Conservation (phyloP, 2,888 invertebrate genomes). For the Branchinecta sandiegonensis region DNA sequence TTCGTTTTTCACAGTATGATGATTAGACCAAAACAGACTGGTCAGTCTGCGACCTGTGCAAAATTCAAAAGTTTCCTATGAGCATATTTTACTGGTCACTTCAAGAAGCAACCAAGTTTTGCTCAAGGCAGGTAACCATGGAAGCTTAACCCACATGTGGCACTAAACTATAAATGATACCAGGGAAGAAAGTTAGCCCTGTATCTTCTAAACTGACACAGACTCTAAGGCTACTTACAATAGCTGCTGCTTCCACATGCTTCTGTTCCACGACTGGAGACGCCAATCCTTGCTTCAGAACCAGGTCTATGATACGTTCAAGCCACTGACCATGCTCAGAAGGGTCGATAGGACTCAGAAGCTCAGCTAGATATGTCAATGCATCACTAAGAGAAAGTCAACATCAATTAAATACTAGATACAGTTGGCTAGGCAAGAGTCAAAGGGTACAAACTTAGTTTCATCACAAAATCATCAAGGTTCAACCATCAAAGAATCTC, state of each 20-base stretch:
- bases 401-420: too few species aligned
- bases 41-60: too few species aligned
- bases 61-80: conserved; percentile 20
- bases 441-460: too few species aligned
- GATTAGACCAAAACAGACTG: too few species aligned
- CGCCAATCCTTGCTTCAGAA: conserved; percentile 58
- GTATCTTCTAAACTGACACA: conserved; percentile 20
- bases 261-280: conserved; percentile 56
- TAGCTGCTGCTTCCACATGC: conserved; percentile 56
- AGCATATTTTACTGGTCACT: background rate
- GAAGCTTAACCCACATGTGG: background rate
- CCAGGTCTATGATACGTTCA: conserved; percentile 56
- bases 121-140: background rate
- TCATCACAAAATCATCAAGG: too few species aligned
- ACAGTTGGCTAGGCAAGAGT: too few species aligned
- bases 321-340: conserved; percentile 52
- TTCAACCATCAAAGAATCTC: too few species aligned
- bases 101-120: conserved; percentile 18
- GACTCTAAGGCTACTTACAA: conserved; percentile 38
- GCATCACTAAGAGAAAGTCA: conserved; percentile 44
- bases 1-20: too few species aligned
- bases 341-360: conserved; percentile 45
- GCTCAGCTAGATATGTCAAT: conserved; percentile 52
- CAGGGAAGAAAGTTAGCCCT: background rate
- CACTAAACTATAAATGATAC: too few species aligned